phyloP scores from a whole-genome alignment of 1,140 invertebrate species.

The Lamellibrachia luymesi region DNA sequence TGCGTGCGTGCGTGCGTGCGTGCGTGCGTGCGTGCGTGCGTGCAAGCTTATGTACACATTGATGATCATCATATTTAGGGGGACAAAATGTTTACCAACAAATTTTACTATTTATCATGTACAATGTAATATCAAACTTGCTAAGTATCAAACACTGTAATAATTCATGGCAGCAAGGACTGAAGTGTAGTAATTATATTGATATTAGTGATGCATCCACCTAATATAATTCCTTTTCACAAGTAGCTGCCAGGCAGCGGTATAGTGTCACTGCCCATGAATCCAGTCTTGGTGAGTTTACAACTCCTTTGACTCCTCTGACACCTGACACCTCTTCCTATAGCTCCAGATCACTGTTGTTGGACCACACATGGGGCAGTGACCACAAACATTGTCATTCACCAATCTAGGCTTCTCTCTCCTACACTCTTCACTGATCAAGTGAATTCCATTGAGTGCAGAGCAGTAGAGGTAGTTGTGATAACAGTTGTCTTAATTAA shows the following conservation, averaged over 20 bases:
- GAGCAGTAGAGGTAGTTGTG: not conserved
- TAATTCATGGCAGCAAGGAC: not conserved
- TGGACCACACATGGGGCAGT: not conserved
- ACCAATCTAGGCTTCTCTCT: not conserved
- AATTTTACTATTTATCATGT: too few relatives aligned
- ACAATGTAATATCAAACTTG: too few relatives aligned
- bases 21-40: not conserved
- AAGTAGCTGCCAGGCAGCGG: not conserved
- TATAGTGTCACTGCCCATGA: not conserved
- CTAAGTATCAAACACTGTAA: not conserved
- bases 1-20: not conserved
- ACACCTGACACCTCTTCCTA: not conserved
- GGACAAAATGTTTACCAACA: too few relatives aligned
- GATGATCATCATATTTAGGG: too few relatives aligned
- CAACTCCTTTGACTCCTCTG: too few relatives aligned
- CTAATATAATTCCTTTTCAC: not conserved
- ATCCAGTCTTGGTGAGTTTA: not conserved
- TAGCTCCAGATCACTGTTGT: not conserved
- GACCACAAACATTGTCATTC: not conserved
- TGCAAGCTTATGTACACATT: too few relatives aligned
- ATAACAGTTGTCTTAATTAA: not conserved
- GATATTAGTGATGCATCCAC: not conserved
- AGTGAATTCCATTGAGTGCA: not conserved
- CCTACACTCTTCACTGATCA: not conserved
- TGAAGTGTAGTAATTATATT: not conserved